These are phyloP conservation scores for Passer montanus DNA, from an alignment of 2,113 vertebrate genomes.

Conservation along the genomic window DNA sequence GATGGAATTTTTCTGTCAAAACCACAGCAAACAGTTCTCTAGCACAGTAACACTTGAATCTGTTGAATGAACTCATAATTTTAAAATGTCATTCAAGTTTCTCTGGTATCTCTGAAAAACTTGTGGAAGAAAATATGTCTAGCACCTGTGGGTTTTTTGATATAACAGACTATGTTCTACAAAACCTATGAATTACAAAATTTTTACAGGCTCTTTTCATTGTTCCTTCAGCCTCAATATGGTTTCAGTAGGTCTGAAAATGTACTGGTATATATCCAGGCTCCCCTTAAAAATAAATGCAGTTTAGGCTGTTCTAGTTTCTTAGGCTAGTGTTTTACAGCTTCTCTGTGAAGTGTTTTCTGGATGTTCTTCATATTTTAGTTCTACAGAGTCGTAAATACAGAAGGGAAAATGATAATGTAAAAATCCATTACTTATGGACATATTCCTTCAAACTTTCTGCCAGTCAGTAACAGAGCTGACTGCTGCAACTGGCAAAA, in stretches of 20 bases:
- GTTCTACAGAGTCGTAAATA: not conserved
- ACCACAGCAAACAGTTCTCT: rapidly evolving
- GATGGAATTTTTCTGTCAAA: not conserved
- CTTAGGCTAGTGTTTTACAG: not conserved
- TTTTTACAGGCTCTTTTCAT: not conserved
- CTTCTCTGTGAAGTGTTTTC: not conserved
- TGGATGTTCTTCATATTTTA: not conserved
- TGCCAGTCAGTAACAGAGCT: not conserved
- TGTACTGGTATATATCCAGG: not conserved
- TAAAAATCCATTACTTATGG: not conserved
- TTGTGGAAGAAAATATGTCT: not conserved
- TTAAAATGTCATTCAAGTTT: not conserved
- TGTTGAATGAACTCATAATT: not conserved
- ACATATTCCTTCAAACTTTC: not conserved
- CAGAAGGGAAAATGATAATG: not conserved
- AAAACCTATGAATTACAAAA: not conserved
- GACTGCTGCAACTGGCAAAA: not conserved
- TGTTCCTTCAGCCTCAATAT: not conserved
- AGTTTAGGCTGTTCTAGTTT: not conserved
- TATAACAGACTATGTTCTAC: not conserved
- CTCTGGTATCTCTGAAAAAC: not conserved
- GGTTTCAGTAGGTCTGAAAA: not conserved
- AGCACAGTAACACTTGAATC: not conserved
- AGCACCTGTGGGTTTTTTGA: not conserved
- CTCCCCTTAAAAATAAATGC: not conserved